Evolutionary conservation across 2,113 vertebrate species (phyloP), one percentile per base, ranked within the genome.

Genomic region (Geococcyx californianus): DNA sequence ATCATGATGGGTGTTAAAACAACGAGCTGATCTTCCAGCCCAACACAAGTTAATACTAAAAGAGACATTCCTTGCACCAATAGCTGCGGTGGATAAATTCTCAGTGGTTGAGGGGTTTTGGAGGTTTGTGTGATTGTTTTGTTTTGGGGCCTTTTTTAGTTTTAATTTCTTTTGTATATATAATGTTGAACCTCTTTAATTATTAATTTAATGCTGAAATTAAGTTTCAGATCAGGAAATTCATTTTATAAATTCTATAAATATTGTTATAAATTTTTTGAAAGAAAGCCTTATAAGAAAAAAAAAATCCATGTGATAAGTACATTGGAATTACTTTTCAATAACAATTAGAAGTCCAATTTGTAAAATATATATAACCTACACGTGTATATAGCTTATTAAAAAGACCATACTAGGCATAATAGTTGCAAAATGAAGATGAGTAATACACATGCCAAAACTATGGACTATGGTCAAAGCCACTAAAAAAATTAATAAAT

Each of bases 391-490:
- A 11, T 2, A 64, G 18, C 15, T 42, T 72, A 47, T 44, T 60
- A 77, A 70, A 67, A 85, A 64, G 33, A 66, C 55, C 23, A 68
- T 15, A 52, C 1, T 16, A 38, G 59, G 16, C 19, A 58, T 18
- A 88, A 1, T 8, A 58, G 33, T 26, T 58, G 44, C 64, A 55
- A 78, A 86, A 81, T 21, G 10, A 20, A 93, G 23, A 49, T 2
- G 6, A 9, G 28, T 34, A n/a, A 93, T 13, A 31, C 40, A 60
- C 10, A 11, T 19, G 23, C 10, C 3, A 1, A 68, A 90, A 40
- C 44, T 81, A n/a, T 66, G 69, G 62, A 78, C 33, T 62, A 3
- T 45, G 67, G 74, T 64, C 74, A 93, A 89, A 95, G 82, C 11
- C 20, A 67, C 58, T 33, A 72, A 9, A 74, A 82, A 93, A 78